Base-by-base conservation (phyloP, 2,113 vertebrate genomes). In the Upupa epops region DNA sequence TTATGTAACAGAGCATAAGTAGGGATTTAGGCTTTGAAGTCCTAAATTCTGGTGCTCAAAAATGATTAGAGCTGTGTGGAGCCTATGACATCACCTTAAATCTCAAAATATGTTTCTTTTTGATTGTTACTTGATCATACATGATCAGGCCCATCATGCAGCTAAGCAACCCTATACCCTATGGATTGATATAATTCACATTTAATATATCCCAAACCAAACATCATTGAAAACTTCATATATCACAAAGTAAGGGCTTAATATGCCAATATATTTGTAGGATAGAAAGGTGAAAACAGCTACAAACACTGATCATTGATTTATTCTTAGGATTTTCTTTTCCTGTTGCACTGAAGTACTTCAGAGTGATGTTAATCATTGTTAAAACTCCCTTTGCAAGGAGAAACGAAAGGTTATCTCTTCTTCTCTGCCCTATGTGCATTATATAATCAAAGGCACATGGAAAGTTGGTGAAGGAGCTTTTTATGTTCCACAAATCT, bases 1-100 rank as follows among this genome's bases (percentile, higher is more conserved):
- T 95, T 94, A 95, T 3, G 18, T 95, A 93, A 95, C 93, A 79
- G 83, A 78, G 8, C 31, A n/a, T 90, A 94, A 95, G 84, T 86
- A 94, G 77, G 95, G 91, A 93, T 96, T 96, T 94, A 90, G 83
- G 63, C 86, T 90, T 92, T 92, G 66, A 75, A 84, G 84, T 69
- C 59, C 91, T 93, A 64, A 84, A 82, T 92, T 95, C 81, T 78
- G 36, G 84, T 93, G 81, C 66, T 90, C 24, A 72, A 26, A 95
- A 94, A 82, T 65, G 45, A 92, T 90, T 84, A 90, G 71, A 84
- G 74, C 61, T 11, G 3, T 46, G 73, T 86, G 84, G 45, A 42
- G 40, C 40, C 77, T 58, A 40, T 90, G 81, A 84, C 46, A 40
- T 86, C 83, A 90, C 34, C 26, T 58, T 84, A 64, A 92, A 56